Evolutionary conservation across 64 coral and sea anemone genomes (phyloP).

Genomic region (Pocillopora damicornis): DNA sequence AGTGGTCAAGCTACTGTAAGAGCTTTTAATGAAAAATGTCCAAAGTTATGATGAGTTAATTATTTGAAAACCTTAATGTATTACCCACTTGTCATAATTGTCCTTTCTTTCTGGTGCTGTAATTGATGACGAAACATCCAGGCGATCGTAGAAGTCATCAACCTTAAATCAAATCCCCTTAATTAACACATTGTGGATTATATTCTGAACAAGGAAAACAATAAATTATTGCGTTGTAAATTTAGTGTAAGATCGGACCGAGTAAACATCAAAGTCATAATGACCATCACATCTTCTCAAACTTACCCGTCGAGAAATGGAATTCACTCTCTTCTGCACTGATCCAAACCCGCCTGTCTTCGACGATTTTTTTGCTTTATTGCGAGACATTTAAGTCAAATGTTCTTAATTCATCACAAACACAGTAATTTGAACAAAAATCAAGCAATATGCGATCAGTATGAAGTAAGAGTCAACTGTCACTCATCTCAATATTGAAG

Average conservation of each 20-base stretch:
- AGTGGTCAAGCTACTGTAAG: no score
- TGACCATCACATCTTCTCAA: neutral
- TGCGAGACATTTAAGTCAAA: neutral
- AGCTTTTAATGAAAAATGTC: no score
- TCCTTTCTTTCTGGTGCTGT: conserved; percentile 65
- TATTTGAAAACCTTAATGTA: no score
- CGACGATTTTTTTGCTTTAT: neutral
- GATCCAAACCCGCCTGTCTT: neutral
- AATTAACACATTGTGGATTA: no score
- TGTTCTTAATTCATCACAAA: neutral
- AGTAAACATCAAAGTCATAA: no score
- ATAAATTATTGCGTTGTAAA: no score
- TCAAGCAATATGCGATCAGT: no score
- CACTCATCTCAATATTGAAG: neutral
- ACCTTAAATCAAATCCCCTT: neutral
- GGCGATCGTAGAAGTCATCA: conserved; percentile 34
- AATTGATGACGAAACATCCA: conserved; percentile 50
- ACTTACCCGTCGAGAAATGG: conserved; percentile 29
- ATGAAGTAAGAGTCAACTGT: neutral
- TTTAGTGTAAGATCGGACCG: no score
- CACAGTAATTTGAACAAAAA: neutral
- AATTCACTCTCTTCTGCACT: conserved; percentile 18
- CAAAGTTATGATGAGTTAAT: no score
- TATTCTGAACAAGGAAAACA: no score
- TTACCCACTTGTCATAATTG: conserved; percentile 48